Conservation (phyloP, 2,113 vertebrate species). For the Megalops atlanticus region DNA sequence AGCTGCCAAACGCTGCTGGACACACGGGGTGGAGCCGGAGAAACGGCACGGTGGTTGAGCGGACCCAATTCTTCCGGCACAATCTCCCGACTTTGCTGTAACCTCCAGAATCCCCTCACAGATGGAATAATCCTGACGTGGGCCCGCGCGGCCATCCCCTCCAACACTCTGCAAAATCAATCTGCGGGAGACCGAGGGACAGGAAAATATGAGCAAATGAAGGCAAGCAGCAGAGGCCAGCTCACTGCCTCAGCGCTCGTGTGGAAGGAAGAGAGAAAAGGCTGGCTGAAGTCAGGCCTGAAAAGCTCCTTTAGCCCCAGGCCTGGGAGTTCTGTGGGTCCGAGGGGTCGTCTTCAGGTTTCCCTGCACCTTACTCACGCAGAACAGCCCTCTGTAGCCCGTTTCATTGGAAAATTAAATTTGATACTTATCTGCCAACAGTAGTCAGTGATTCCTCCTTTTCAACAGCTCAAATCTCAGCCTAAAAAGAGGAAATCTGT, state of each 20-base stretch:
- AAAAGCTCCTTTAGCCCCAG: neutral
- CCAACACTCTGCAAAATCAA: neutral
- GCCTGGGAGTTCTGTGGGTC: neutral
- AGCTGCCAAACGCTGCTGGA: no score
- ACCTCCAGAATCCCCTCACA: neutral
- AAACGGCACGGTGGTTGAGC: neutral
- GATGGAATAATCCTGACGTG: neutral
- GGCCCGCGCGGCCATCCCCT: neutral
- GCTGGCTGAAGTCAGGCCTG: neutral
- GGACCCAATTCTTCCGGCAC: neutral
- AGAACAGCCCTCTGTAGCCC: slow-evolving; percentile 11
- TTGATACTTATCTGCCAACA: neutral
- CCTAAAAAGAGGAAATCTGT: neutral
- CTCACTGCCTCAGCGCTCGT: neutral
- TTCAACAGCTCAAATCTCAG: neutral
- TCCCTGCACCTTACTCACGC: neutral
- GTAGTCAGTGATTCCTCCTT: neutral
- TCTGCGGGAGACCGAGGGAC: neutral
- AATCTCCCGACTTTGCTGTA: neutral
- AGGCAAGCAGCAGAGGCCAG: neutral
- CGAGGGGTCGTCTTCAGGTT: neutral
- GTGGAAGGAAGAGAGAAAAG: neutral
- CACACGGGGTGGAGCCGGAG: no score
- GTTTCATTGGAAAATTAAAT: slow-evolving; percentile 12
- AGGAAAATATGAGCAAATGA: neutral